Conservation (phyloP, 2,113 vertebrate species). For the Pongo pygmaeus region DNA sequence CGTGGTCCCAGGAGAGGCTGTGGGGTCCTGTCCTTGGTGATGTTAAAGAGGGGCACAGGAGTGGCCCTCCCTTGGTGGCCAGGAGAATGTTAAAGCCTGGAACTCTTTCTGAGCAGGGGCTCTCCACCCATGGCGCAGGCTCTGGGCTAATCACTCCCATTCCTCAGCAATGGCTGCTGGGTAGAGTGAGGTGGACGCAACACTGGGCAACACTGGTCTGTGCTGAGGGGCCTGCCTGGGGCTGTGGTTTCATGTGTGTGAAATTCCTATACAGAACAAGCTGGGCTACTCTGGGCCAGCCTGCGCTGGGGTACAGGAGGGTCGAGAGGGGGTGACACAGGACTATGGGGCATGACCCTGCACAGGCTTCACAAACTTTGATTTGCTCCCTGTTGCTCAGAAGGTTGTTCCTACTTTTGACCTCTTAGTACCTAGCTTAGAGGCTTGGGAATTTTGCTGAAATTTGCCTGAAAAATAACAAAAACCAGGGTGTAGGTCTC, state of each 20-base stretch:
- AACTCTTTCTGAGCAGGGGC: neutral
- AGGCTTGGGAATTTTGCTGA: neutral
- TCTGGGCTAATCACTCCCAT: neutral
- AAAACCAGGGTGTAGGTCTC: neutral
- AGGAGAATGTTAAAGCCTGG: neutral
- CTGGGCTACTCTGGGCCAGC: neutral
- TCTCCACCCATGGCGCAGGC: rapidly evolving
- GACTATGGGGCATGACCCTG: neutral
- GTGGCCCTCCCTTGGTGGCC: neutral
- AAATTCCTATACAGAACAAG: neutral
- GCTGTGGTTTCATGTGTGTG: neutral
- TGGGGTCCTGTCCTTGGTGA: neutral
- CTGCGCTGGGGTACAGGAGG: rapidly evolving
- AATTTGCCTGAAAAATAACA: neutral
- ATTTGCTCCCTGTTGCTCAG: neutral
- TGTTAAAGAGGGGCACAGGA: neutral
- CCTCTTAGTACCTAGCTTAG: neutral
- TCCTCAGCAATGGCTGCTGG: neutral
- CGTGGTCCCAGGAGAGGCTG: neutral
- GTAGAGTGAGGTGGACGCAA: neutral
- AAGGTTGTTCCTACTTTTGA: neutral
- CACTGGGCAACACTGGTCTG: too few relatives aligned
- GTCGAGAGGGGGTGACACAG: neutral
- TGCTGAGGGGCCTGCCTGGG: neutral
- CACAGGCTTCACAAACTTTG: neutral